Evolutionary conservation across 2,113 vertebrate species (phyloP).

Genomic region (Electrona antarctica): DNA sequence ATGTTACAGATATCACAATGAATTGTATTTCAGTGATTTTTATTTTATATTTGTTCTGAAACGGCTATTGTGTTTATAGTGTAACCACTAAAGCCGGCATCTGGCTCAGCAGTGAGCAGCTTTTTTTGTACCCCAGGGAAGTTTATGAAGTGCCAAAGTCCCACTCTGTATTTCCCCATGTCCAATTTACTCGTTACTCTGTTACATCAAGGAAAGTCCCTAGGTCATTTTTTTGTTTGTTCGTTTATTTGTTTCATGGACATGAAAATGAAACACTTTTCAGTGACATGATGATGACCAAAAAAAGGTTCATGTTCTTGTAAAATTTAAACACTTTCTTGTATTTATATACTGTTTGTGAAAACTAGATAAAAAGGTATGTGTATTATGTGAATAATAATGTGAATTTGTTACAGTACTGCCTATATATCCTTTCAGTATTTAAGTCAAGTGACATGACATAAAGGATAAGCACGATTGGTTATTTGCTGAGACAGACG

Average conservation of each 20-base stretch:
- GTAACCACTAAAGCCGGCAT: slow-evolving; percentile 46
- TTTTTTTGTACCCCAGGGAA: neutral
- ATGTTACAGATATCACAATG: slow-evolving; percentile 63
- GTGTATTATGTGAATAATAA: slow-evolving; percentile 36
- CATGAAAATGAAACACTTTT: slow-evolving; percentile 19
- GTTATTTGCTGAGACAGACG: slow-evolving; percentile 9
- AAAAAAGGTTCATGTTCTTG: neutral
- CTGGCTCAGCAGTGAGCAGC: slow-evolving; percentile 26
- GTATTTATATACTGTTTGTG: neutral
- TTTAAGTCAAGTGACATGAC: slow-evolving; percentile 21
- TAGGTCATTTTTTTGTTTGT: slow-evolving; percentile 1
- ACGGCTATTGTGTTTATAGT: neutral
- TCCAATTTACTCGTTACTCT: slow-evolving; percentile 1
- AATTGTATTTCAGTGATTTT: slow-evolving; percentile 45
- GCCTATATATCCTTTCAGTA: slow-evolving; percentile 49
- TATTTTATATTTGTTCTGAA: slow-evolving; percentile 39
- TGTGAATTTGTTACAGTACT: slow-evolving; percentile 32
- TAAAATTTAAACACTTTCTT: neutral
- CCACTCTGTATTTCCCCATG: neutral
- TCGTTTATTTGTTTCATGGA: slow-evolving; percentile 9
- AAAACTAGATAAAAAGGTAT: too few species aligned
- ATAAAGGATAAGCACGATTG: neutral
- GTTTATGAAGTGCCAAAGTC: slow-evolving; percentile 48
- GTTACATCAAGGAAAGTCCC: slow-evolving; percentile 31
- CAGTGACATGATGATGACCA: neutral